Percentiles rank a stretch among this genome's conserved stretches.
phyloP scores from a whole-genome alignment of 2,888 invertebrate genomes.

The Stenotaenia linearis region DNA sequence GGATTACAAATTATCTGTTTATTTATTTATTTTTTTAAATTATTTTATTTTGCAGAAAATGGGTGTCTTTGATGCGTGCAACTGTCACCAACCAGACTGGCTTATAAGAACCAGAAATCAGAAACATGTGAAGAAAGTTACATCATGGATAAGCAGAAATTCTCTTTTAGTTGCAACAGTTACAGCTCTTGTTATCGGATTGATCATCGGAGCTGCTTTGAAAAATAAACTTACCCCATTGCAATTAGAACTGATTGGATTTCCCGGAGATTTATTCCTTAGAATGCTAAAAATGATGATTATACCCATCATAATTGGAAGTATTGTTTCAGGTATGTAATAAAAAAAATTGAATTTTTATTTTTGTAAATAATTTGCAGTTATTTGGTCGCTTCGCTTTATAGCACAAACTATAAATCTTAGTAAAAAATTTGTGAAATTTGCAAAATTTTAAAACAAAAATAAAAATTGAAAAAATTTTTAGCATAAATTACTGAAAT shows the following conservation, averaged over 20 bases:
- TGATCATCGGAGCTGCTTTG: background rate
- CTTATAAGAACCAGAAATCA: background rate
- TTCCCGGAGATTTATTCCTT: slow-evolving; percentile 19
- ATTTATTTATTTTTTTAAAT: background rate
- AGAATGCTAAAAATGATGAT: background rate
- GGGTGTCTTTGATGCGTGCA: background rate
- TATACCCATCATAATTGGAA: slow-evolving; percentile 14
- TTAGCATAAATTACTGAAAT: too few species aligned
- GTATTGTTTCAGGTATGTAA: slow-evolving; percentile 22
- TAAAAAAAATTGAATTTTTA: background rate
- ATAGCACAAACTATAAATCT: too few species aligned
- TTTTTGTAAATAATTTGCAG: background rate
- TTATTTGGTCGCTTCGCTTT: background rate
- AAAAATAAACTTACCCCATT: background rate
- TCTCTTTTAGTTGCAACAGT: background rate
- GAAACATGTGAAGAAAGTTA: background rate
- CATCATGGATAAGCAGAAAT: background rate
- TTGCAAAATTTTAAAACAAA: too few species aligned
- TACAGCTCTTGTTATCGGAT: background rate
- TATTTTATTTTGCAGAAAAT: background rate
- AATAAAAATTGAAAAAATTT: background rate
- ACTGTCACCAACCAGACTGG: background rate
- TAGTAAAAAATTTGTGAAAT: too few species aligned
- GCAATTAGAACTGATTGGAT: background rate
- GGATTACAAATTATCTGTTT: background rate